Conservation (phyloP, 2,797 vertebrate species). For the Pseudopleuronectes americanus region DNA sequence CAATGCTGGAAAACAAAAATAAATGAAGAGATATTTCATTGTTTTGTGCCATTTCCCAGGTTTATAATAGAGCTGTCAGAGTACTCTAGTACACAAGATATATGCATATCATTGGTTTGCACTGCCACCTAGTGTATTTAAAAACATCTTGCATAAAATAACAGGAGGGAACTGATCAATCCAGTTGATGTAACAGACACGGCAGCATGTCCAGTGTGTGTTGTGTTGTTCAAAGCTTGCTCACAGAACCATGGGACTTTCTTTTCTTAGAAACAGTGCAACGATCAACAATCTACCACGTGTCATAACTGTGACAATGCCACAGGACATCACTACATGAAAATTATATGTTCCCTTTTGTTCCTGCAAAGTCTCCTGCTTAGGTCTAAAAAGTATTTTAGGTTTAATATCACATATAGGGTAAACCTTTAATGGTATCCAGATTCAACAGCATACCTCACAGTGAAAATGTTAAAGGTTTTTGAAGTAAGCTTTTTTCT, state of each 20-base stretch:
- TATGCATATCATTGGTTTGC: neutral
- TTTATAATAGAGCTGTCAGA: neutral
- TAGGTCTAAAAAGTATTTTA: too few relatives aligned
- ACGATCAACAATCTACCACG: too few relatives aligned
- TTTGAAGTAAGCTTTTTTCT: neutral
- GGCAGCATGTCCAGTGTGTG: neutral
- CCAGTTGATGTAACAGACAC: neutral
- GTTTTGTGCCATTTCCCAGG: too few relatives aligned
- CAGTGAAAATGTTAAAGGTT: too few relatives aligned
- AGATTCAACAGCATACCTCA: too few relatives aligned
- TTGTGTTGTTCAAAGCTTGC: neutral
- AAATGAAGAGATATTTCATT: too few relatives aligned
- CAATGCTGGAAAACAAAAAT: too few relatives aligned
- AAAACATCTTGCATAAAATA: conserved; percentile 12
- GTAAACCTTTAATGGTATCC: neutral
- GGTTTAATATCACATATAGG: too few relatives aligned
- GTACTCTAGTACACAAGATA: neutral
- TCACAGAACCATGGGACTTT: too few relatives aligned
- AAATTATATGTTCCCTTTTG: too few relatives aligned
- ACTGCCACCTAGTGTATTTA: conserved; percentile 67
- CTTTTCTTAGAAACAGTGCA: neutral
- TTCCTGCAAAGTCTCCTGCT: too few relatives aligned
- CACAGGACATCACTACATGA: neutral
- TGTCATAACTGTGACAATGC: neutral
- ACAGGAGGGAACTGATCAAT: neutral